Conservation (phyloP, 2,113 vertebrate species). For the Okapia johnstoni region DNA sequence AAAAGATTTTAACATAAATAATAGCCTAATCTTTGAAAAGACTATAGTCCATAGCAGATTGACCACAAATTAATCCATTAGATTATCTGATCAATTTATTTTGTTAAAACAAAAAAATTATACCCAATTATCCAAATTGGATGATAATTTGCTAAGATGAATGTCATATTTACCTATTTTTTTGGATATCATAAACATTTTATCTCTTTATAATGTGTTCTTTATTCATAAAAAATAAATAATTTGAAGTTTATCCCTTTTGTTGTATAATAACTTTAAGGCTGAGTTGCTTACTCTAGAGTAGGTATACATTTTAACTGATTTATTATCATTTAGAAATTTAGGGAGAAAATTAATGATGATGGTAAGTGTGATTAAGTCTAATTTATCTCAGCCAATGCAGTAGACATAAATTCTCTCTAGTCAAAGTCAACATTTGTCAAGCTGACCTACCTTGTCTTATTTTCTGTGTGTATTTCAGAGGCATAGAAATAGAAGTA, state of each 20-base stretch:
- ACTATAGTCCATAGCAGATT: background rate
- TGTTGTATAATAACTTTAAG: background rate
- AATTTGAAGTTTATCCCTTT: background rate
- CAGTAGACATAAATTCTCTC: slow-evolving; percentile 41
- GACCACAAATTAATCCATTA: background rate
- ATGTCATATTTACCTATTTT: background rate
- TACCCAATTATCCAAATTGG: background rate
- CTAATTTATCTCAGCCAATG: slow-evolving; percentile 47
- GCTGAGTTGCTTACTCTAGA: background rate
- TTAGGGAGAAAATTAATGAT: slow-evolving; percentile 50
- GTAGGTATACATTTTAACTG: slow-evolving; percentile 6
- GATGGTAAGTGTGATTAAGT: slow-evolving; percentile 52
- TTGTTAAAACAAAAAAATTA: slow-evolving; percentile 29
- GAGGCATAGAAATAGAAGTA: background rate
- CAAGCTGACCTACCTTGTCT: slow-evolving; percentile 42
- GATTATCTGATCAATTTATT: background rate
- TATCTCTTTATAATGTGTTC: background rate
- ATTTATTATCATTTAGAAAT: slow-evolving; percentile 45
- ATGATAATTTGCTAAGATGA: background rate
- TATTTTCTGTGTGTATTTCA: slow-evolving; percentile 29
- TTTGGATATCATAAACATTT: background rate
- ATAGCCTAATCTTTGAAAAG: background rate
- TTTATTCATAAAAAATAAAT: slow-evolving; percentile 33
- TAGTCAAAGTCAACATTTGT: slow-evolving; percentile 54
- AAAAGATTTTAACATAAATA: background rate